Evolutionary conservation across 2,797 vertebrate genomes (phyloP).

Genomic region (Melanotaenia trifasciata): DNA sequence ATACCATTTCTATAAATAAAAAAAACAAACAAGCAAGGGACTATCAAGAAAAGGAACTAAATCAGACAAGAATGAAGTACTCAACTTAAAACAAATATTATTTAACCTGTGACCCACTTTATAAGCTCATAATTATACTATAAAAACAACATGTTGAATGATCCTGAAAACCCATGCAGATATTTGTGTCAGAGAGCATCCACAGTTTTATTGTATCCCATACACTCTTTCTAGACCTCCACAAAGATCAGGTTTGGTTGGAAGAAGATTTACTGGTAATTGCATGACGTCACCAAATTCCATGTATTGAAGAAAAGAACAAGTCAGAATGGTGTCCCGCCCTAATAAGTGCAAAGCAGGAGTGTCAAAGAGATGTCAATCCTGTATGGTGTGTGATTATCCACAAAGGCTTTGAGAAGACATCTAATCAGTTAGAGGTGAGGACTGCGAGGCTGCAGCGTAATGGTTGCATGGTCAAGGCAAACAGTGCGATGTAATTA

Average conservation of each 20-base stretch:
- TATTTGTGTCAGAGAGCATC: not conserved
- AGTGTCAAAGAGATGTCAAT: conserved; percentile 15
- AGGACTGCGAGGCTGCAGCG: not conserved
- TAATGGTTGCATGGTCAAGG: conserved; percentile 1
- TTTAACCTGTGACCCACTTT: not conserved
- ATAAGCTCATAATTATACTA: too few species aligned
- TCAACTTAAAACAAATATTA: not conserved
- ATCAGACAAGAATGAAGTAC: not conserved
- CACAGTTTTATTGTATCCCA: not conserved
- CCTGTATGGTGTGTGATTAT: not conserved
- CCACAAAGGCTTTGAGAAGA: conserved; percentile 11
- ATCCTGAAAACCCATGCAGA: not conserved
- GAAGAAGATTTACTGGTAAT: conserved; percentile 18
- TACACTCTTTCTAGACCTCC: not conserved
- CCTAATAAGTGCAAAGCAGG: conserved; percentile 36
- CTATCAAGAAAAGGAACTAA: conserved; percentile 13
- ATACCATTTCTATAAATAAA: not conserved
- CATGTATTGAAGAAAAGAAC: conserved; percentile 1
- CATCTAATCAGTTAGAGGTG: conserved; percentile 15
- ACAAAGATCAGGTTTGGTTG: conserved; percentile 11
- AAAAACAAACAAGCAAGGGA: not conserved
- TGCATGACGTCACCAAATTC: conserved; percentile 26
- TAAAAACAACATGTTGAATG: conserved; percentile 1
- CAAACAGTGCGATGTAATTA: not conserved
- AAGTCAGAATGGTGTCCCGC: conserved; percentile 1